Conservation (phyloP, 2,113 vertebrate genomes). For the Ictalurus furcatus region DNA sequence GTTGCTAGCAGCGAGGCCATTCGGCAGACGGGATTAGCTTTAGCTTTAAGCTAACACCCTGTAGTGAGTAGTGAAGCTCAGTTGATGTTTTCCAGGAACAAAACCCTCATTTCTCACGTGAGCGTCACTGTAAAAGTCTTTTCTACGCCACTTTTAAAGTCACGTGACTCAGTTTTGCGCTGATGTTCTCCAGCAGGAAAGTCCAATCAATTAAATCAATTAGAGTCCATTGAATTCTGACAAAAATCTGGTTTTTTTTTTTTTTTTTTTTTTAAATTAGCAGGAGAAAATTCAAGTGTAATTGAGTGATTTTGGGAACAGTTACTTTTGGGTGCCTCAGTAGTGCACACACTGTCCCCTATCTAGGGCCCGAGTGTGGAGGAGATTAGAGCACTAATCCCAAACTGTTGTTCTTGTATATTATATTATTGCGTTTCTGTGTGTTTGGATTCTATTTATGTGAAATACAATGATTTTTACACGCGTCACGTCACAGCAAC, state of each 20-base stretch:
- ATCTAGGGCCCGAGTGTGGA: neutral
- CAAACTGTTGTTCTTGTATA: neutral
- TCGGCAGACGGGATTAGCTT: conserved; percentile 38
- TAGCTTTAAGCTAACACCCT: conserved; percentile 4
- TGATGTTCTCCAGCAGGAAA: neutral
- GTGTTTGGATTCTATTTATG: neutral
- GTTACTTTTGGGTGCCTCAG: neutral
- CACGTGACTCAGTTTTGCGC: neutral
- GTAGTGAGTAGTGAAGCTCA: neutral
- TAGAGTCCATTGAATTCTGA: neutral
- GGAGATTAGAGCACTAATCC: neutral
- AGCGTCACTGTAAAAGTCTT: neutral
- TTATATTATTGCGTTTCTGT: neutral
- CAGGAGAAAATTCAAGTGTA: too few species aligned
- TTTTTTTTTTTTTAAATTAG: too few species aligned
- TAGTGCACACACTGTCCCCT: neutral
- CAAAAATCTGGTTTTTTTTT: neutral
- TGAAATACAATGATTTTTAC: neutral
- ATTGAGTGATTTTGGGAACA: neutral
- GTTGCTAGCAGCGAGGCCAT: conserved; percentile 21
- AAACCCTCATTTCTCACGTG: neutral
- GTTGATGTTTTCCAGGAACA: neutral
- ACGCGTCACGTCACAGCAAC: neutral
- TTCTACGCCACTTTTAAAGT: neutral
- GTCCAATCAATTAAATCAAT: neutral